Percentiles rank a stretch among this genome's conserved stretches.
These are phyloP conservation scores for Acrossocheilus wenchowensis DNA, from an alignment of 2,797 vertebrate species.

Conservation along the genomic window DNA sequence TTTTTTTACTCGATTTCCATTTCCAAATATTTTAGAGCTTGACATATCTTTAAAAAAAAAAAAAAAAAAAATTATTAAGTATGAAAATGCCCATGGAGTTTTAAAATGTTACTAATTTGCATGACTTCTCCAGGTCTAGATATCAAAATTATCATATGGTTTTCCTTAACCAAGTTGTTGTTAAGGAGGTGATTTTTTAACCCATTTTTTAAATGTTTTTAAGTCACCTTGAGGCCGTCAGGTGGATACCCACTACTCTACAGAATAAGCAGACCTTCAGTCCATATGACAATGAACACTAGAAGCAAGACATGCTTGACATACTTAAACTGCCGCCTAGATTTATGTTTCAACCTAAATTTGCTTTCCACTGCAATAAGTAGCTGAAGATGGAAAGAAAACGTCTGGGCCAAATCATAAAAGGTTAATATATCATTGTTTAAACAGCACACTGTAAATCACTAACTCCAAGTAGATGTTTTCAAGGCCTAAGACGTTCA, in stretches of 20 bases:
- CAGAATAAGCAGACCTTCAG: background rate
- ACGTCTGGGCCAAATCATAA: background rate
- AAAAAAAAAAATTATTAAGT: no score
- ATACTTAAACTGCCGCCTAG: background rate
- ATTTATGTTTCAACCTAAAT: background rate
- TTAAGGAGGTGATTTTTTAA: background rate
- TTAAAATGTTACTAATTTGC: background rate
- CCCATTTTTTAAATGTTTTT: background rate
- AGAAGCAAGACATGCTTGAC: background rate
- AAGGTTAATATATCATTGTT: constrained; percentile 54
- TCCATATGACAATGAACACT: background rate
- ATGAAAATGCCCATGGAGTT: background rate
- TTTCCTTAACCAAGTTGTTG: background rate
- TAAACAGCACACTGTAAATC: constrained; percentile 48
- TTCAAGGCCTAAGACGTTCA: constrained; percentile 34
- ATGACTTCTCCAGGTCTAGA: background rate
- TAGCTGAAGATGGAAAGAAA: background rate
- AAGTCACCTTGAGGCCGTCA: background rate
- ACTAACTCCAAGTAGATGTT: constrained; percentile 37
- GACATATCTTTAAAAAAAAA: no score
- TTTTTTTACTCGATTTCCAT: no score
- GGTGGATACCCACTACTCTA: background rate
- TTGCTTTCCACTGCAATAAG: constrained; percentile 27
- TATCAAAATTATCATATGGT: background rate
- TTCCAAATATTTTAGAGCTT: no score